A percentile compares a stretch with the other conserved stretches of the same genome.
phyloP scores from a whole-genome alignment of 2,113 vertebrate genomes.

The Typhlomys cinereus region DNA sequence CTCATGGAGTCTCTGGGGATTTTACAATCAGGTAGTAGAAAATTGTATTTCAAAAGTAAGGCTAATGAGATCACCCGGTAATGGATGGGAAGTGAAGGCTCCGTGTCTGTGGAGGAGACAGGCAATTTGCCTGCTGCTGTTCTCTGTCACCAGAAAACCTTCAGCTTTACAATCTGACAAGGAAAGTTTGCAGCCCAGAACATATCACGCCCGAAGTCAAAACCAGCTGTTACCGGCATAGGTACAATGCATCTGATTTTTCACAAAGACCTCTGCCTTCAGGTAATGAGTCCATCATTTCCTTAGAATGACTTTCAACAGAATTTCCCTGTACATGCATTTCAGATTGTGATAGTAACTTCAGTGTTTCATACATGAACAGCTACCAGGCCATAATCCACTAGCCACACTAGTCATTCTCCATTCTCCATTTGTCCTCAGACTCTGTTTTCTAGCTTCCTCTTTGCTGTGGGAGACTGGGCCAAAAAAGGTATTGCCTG shows the following conservation, averaged over 20 bases:
- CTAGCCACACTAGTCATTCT: background rate
- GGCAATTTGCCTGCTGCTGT: conserved; percentile 33
- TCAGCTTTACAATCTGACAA: conserved; percentile 28
- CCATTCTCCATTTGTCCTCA: background rate
- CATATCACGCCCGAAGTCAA: background rate
- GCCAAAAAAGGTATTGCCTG: accelerated
- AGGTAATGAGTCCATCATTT: conserved; percentile 18
- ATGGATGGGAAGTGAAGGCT: background rate
- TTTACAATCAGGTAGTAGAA: conserved; percentile 73
- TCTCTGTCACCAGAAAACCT: conserved; percentile 14
- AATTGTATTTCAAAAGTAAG: conserved; percentile 67
- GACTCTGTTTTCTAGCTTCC: background rate
- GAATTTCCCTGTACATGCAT: conserved; percentile 40
- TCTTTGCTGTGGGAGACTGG: background rate
- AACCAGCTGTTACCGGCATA: conserved; percentile 1
- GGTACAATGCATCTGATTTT: conserved; percentile 34
- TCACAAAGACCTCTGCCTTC: conserved; percentile 10
- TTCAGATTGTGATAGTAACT: conserved; percentile 22
- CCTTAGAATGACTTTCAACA: background rate
- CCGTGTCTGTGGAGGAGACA: background rate
- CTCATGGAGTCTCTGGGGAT: conserved; percentile 57
- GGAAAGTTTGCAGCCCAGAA: conserved; percentile 34
- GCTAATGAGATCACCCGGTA: conserved; percentile 62
- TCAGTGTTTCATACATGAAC: background rate
- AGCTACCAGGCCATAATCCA: background rate